Base-by-base conservation (phyloP, 2,888 invertebrate genomes). In the Lottia gigantea region DNA sequence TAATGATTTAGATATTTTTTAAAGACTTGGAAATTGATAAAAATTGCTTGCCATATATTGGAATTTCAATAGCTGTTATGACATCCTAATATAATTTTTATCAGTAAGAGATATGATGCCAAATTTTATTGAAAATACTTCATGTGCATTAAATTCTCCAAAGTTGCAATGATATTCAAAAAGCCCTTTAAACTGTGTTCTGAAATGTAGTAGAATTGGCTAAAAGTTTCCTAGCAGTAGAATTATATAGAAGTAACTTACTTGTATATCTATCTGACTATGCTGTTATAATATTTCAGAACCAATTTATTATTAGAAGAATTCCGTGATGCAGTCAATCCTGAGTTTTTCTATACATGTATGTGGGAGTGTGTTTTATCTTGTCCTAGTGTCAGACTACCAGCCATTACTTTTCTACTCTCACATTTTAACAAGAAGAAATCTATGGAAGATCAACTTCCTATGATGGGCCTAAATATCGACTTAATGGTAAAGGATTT, bases 281-380 rank as follows among this genome's bases (percentile, higher is more conserved):
- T n/a, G 2, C 31, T 31, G 31, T 31, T 31, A n/a, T n/a, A n/a
- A n/a, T 31, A 31, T 72, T 81, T 16, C 74, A 85, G 85, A 67
- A 81, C 84, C 3, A 83, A 83, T 65, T 49, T 66, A 15, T 89
- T 94, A 70, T 85, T 94, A 74, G 92, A 92, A 81, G 92, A 92
- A 82, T 92, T 95, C 12, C 93, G 94, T 83, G 92, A 92, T 67
- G 93, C 93, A 49, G 94, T 95, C 15, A 94, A 93, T 67, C 91
- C 92, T 0, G 91, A 91, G 71, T 93, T 93, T 86, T 96, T 96
- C 89, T 96, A 95, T 89, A 93, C 94, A 0, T 94, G 94, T 85
- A 90, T 96, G 62, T 96, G 96, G 96, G 94, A 95, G 85, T 94
- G 95, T 84, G 92, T 96, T 67, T 92, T 93, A 49, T 93, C 93